Evolutionary conservation across 2,797 vertebrate species (phyloP), one percentile per base, ranked within the genome.

Genomic region (Kryptolebias ocellatus): DNA sequence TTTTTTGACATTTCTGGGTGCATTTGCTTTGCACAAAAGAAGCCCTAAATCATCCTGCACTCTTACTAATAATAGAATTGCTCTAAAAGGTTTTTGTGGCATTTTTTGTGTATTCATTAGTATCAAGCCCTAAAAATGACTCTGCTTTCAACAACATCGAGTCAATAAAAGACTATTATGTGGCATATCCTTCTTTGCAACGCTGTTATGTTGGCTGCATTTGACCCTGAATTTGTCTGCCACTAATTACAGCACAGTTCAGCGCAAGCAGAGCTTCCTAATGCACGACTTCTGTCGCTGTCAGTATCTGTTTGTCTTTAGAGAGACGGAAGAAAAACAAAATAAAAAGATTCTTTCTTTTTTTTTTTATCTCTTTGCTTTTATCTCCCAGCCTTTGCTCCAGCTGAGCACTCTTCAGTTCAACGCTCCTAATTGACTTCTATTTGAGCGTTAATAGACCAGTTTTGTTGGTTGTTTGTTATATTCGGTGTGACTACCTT

Each of bases 381-480:
- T 84, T 81, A 86, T 89, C 80, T 85, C 46, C 34, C 12, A 63
- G 75, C 67, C 62, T 76, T 81, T 56, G 67, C 85, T 84, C 67
- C 72, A 78, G 76, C 73, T 80, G 77, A 81, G 79, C 69, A 83
- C 65, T 74, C 80, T 53, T 80, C 66, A 44, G 72, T 76, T 67
- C 74, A 81, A 65, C 68, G 61, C 60, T 72, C 55, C 69, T 86
- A 89, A 90, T 74, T 89, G 81, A 91, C 85, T 85, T 68, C 73
- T 77, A 76, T 81, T 60, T 79, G 60, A 84, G 78, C 80, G 74
- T 74, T 81, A 86, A 87, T 83, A 79, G 80, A 71, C 67, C 78
- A 81, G 78, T 80, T 67, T 80, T 76, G 69, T 58, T 67, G 51
- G 31, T 65, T 62, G 77, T 81, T 84, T 74, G 68, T 72, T 80